These are phyloP conservation scores for Metellina segmentata DNA, from an alignment of 2,888 invertebrate genomes.

Conservation along the genomic window DNA sequence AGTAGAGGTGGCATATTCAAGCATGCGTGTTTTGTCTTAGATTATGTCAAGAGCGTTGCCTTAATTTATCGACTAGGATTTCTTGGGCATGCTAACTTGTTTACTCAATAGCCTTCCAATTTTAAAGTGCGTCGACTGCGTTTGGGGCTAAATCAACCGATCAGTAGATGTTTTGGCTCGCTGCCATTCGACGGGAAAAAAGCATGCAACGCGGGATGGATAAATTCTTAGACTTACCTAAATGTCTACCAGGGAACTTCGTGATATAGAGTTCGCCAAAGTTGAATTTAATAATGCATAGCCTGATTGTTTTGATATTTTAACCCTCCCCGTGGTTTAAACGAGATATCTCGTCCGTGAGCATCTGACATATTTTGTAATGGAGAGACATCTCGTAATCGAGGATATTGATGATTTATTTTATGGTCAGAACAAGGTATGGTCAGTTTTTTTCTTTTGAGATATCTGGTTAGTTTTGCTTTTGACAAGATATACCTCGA, in stretches of 20 bases:
- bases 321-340: background rate
- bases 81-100: background rate
- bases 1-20: too few relatives aligned
- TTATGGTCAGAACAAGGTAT: too few relatives aligned
- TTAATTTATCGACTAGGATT: background rate
- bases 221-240: background rate
- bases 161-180: constrained; percentile 10
- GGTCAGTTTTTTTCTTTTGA: too few relatives aligned
- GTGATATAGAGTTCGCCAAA: constrained; percentile 17
- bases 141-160: constrained; percentile 6
- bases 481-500: too few relatives aligned
- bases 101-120: background rate
- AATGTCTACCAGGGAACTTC: constrained; percentile 6
- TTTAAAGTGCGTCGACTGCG: background rate
- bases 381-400: too few relatives aligned
- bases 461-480: too few relatives aligned
- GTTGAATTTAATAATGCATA: constrained; percentile 43
- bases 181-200: constrained; percentile 8
- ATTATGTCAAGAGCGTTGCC: background rate
- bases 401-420: too few relatives aligned
- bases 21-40: background rate
- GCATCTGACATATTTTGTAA: background rate
- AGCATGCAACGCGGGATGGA: background rate
- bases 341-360: background rate
- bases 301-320: constrained; percentile 20